Evolutionary conservation across 2,797 vertebrate genomes (phyloP), one percentile per base, ranked within the genome.

Genomic region (Phylloscopus collybita): DNA sequence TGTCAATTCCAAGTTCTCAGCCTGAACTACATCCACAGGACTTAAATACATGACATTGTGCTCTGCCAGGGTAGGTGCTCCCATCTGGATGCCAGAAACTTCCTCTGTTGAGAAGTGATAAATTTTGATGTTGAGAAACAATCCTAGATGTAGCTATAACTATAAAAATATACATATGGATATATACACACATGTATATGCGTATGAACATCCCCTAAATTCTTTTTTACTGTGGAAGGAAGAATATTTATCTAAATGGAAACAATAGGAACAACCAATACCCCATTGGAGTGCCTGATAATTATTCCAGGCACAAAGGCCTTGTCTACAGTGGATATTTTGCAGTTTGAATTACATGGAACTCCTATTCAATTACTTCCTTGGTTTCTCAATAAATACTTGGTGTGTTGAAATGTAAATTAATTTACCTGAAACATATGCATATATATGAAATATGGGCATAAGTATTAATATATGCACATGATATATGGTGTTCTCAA

Each of bases 1-100:
- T 36, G 65, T 74, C 30, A 88, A 69, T 40, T 90, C 75, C 73
- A 90, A 61, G 65, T 59, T 78, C 72, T 74, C 54, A 88, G 56
- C 34, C 59, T 86, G 90, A 95, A 80, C 73, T 93, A 92, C 44
- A 88, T 89, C 76, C 50, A 23, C 19, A 69, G 54, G 29, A 59
- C 34, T 80, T 40, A 60, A 61, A 57, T 74, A 60, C 0, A 4
- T 54, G 80, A 92, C 70, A 74, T 2, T 42, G 25, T 20, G 29
- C 50, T 80, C 44, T 83, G 61, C 34, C 76, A 59, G 66, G 38
- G 6, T 0, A 59, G 26, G 17, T 57, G 30, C 8, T 71, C 38
- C 54, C 53, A 67, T 16, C 22, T 40, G 42, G 34, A 65, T 0
- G 2, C 30, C 67, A 69, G 62, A 62, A 93, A 38, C 18, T 51